phyloP scores from a whole-genome alignment of 2,113 vertebrate species.

The Chaetops frenatus region DNA sequence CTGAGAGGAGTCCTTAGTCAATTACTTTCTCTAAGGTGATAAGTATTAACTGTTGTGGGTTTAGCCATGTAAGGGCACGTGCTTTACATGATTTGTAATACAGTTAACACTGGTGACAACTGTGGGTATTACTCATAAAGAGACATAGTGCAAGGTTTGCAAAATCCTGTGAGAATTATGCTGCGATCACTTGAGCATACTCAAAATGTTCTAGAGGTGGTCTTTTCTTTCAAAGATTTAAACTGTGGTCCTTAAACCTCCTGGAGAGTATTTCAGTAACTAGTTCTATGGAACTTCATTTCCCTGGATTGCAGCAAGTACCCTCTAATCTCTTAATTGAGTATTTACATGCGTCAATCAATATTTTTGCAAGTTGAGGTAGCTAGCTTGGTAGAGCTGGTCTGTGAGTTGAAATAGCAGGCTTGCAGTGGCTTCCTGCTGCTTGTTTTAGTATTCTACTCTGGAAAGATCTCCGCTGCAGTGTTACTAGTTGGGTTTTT shows the following conservation, averaged over 20 bases:
- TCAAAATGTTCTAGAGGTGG: neutral
- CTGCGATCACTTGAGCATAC: neutral
- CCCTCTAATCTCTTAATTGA: neutral
- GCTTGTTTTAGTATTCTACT: neutral
- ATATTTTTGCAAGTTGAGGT: neutral
- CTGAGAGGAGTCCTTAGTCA: neutral
- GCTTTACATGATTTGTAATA: accelerated
- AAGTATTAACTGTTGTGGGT: neutral
- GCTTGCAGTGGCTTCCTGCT: neutral
- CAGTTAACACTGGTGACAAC: neutral
- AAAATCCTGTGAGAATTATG: neutral
- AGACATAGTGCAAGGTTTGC: accelerated
- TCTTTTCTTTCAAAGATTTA: neutral
- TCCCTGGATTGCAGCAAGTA: neutral
- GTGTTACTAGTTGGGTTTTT: neutral
- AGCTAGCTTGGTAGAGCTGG: neutral
- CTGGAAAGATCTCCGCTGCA: neutral
- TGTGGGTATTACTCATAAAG: neutral
- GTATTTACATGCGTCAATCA: neutral
- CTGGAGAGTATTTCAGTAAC: neutral
- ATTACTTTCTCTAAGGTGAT: neutral
- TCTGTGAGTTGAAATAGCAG: neutral
- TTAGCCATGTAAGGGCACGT: accelerated
- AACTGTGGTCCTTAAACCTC: neutral
- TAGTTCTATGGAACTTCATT: neutral